Percentiles rank a stretch among this genome's conserved stretches.
phyloP scores from a whole-genome alignment of 2,797 vertebrate genomes.

The Lithobates sylvaticus region DNA sequence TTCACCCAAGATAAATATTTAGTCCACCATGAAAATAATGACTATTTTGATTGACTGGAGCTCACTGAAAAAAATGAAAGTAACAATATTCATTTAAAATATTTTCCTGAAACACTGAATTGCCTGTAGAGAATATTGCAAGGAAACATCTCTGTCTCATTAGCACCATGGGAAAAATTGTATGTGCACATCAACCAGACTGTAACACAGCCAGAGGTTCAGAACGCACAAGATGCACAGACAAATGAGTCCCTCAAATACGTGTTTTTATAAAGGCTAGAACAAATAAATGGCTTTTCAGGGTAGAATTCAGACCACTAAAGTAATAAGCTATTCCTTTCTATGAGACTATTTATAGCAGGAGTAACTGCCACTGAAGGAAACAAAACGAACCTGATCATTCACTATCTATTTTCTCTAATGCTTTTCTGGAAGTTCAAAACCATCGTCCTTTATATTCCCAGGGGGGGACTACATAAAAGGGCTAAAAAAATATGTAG shows the following conservation, averaged over 20 bases:
- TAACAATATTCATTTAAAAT: slow-evolving; percentile 22
- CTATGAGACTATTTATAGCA: slow-evolving; percentile 23
- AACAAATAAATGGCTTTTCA: slow-evolving; percentile 28
- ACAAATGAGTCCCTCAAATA: slow-evolving; percentile 7
- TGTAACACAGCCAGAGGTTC: slow-evolving; percentile 14
- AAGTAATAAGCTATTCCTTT: slow-evolving; percentile 40
- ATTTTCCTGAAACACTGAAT: slow-evolving; percentile 31
- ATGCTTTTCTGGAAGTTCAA: slow-evolving; percentile 26
- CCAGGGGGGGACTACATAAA: not conserved
- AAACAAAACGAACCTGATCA: not conserved
- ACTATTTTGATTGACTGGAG: slow-evolving; percentile 21
- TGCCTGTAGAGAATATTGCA: slow-evolving; percentile 25
- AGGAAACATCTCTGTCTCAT: slow-evolving; percentile 17
- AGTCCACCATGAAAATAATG: not conserved
- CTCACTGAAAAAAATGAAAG: not conserved
- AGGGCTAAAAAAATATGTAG: not conserved
- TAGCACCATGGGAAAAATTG: slow-evolving; percentile 41
- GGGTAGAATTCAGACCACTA: not conserved
- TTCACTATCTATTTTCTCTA: slow-evolving; percentile 28
- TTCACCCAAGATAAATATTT: not conserved
- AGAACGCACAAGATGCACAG: not conserved
- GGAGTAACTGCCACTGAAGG: slow-evolving; percentile 9
- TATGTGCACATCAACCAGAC: not conserved
- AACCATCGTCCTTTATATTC: slow-evolving; percentile 9
- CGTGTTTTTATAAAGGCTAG: not conserved